These are phyloP conservation scores for Sorex maritimensis DNA, from an alignment of 2,797 vertebrate genomes.

Conservation along the genomic window DNA sequence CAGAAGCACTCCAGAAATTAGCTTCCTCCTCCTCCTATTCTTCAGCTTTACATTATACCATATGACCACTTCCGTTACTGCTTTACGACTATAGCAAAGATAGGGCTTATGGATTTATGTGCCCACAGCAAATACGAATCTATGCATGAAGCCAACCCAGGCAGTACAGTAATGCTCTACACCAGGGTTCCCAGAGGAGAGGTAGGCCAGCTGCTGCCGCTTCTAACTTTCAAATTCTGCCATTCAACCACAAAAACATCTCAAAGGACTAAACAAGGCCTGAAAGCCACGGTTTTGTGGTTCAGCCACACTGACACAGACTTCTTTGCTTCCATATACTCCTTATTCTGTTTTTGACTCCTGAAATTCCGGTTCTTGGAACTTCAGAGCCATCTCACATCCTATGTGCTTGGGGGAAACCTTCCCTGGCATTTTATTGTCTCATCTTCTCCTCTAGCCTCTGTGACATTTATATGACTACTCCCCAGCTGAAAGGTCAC, in stretches of 20 bases:
- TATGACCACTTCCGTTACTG: neutral
- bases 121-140: neutral
- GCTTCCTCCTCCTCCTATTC: neutral
- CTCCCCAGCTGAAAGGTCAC: neutral
- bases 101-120: neutral
- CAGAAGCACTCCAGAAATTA: neutral
- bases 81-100: neutral
- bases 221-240: conserved; percentile 13
- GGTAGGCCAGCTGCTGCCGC: neutral
- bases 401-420: neutral
- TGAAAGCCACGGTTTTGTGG: neutral
- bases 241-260: neutral
- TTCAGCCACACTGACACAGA: neutral
- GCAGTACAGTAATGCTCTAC: neutral
- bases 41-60: neutral
- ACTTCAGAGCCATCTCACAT: neutral
- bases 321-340: neutral
- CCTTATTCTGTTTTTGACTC: neutral
- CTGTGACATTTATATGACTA: neutral
- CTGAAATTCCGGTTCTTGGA: neutral
- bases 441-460: neutral
- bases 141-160: neutral
- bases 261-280: neutral
- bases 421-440: neutral
- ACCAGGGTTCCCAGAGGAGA: neutral